Percentiles rank a stretch among this genome's conserved stretches.
These are phyloP conservation scores for Tetraodon nigroviridis DNA, from an alignment of 2,113 vertebrate species.

Conservation along the genomic window DNA sequence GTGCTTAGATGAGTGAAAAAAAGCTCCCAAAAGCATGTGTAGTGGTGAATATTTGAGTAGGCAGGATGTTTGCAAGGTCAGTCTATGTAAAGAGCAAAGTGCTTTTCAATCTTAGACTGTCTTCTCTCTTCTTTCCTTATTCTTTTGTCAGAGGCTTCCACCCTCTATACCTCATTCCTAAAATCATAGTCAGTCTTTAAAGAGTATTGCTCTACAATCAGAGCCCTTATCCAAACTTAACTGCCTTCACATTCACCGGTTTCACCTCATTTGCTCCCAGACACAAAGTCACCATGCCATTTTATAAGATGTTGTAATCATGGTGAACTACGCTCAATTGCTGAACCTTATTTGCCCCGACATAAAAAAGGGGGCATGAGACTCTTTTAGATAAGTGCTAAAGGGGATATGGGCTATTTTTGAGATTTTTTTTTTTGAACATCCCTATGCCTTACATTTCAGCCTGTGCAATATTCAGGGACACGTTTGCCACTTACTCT, in stretches of 20 bases:
- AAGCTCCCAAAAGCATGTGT: slow-evolving; percentile 55
- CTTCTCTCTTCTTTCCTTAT: slow-evolving; percentile 17
- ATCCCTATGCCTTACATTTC: slow-evolving; percentile 47
- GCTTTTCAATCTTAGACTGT: slow-evolving; percentile 35
- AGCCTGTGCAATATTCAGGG: slow-evolving; percentile 42
- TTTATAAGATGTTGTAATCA: slow-evolving; percentile 46
- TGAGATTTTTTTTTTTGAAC: slow-evolving; percentile 39
- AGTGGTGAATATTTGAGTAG: slow-evolving; percentile 58
- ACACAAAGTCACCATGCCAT: slow-evolving; percentile 41
- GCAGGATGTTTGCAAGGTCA: slow-evolving; percentile 37
- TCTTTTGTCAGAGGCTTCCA: slow-evolving; percentile 21
- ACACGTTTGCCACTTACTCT: slow-evolving; percentile 23
- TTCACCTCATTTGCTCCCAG: slow-evolving; percentile 46
- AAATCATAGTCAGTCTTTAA: slow-evolving; percentile 48
- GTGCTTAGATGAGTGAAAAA: slow-evolving; percentile 38
- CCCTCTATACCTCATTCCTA: slow-evolving; percentile 32
- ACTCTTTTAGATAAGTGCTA: slow-evolving; percentile 43
- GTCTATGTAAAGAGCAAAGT: slow-evolving; percentile 49
- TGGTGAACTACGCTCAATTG: slow-evolving; percentile 25
- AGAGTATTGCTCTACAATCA: slow-evolving; percentile 24
- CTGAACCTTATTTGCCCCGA: slow-evolving; percentile 20
- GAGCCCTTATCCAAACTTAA: slow-evolving; percentile 27
- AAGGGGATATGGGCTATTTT: slow-evolving; percentile 29
- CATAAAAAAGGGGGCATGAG: slow-evolving; percentile 21
- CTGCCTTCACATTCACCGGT: slow-evolving; percentile 25